A percentile compares a stretch with the other conserved stretches of the same genome.
Conservation (phyloP, 1,140 invertebrate genomes). For the Leptinotarsa lineolata region DNA sequence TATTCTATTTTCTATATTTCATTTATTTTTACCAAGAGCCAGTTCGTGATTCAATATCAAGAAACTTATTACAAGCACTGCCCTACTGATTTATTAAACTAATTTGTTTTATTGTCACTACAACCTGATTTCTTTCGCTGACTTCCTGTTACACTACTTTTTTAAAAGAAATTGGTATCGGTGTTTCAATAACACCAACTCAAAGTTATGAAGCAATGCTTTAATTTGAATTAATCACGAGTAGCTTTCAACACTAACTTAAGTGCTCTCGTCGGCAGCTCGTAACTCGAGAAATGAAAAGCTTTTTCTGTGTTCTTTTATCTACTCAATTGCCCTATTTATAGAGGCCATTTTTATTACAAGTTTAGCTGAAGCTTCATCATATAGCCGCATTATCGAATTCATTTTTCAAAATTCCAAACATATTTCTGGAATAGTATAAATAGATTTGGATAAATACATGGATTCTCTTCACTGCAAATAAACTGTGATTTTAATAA, state of each 20-base stretch:
- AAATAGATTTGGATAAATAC: conserved; percentile 41
- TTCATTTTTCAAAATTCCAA: conserved; percentile 44
- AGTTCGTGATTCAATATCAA: too few relatives aligned
- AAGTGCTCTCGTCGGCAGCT: conserved; percentile 49
- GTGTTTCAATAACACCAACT: not conserved
- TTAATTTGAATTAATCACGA: conserved; percentile 32
- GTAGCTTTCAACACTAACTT: conserved; percentile 35
- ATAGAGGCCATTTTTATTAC: conserved; percentile 39
- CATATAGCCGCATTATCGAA: conserved; percentile 42
- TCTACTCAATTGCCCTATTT: conserved; percentile 41
- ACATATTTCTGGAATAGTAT: conserved; percentile 38
- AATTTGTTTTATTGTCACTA: too few relatives aligned
- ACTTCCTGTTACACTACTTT: too few relatives aligned
- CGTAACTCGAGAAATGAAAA: conserved; percentile 41
- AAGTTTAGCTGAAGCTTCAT: conserved; percentile 36
- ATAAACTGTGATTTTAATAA: conserved; percentile 33
- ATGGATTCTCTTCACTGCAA: conserved; percentile 29
- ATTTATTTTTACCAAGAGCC: too few relatives aligned
- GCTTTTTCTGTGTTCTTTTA: conserved; percentile 27
- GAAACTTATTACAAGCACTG: too few relatives aligned
- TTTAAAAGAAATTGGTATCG: too few relatives aligned
- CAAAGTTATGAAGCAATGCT: conserved; percentile 26
- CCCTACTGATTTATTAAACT: too few relatives aligned
- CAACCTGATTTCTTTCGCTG: too few relatives aligned
- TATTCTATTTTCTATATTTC: too few relatives aligned